Evolutionary conservation across 2,113 vertebrate genomes (phyloP).

Genomic region (Oxyura jamaicensis): DNA sequence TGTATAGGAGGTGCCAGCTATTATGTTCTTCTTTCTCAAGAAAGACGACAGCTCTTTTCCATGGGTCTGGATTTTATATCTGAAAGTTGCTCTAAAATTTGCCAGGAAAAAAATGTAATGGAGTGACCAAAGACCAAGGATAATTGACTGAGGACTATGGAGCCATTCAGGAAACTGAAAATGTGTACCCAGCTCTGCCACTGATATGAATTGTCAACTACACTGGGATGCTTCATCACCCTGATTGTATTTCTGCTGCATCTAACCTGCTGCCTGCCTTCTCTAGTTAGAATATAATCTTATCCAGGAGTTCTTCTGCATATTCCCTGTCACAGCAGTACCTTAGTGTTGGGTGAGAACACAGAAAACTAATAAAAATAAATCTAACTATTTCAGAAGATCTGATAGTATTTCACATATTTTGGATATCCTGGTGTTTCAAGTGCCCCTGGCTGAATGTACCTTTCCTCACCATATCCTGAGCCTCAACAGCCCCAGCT

Average conservation of each 20-base stretch:
- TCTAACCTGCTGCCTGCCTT: not conserved
- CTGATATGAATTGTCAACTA: accelerated
- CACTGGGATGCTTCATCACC: not conserved
- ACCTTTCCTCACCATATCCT: not conserved
- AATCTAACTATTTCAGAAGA: not conserved
- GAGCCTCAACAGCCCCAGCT: not conserved
- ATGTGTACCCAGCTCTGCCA: not conserved
- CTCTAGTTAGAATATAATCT: not conserved
- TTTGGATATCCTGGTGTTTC: not conserved
- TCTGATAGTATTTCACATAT: not conserved
- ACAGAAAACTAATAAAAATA: not conserved
- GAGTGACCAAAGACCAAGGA: not conserved
- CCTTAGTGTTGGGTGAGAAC: not conserved
- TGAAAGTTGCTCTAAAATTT: not conserved
- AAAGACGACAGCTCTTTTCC: not conserved
- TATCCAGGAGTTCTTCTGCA: not conserved
- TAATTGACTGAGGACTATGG: not conserved
- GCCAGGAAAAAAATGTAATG: not conserved
- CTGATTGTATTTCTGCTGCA: not conserved
- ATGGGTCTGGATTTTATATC: not conserved
- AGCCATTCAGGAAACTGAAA: not conserved
- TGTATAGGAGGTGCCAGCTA: not conserved
- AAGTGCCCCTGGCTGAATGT: not conserved
- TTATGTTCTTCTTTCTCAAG: not conserved
- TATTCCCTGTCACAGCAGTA: not conserved